Evolutionary conservation across 2,888 invertebrate species (phyloP), one percentile per base, ranked within the genome.

Genomic region (Orthonevra nobilis): DNA sequence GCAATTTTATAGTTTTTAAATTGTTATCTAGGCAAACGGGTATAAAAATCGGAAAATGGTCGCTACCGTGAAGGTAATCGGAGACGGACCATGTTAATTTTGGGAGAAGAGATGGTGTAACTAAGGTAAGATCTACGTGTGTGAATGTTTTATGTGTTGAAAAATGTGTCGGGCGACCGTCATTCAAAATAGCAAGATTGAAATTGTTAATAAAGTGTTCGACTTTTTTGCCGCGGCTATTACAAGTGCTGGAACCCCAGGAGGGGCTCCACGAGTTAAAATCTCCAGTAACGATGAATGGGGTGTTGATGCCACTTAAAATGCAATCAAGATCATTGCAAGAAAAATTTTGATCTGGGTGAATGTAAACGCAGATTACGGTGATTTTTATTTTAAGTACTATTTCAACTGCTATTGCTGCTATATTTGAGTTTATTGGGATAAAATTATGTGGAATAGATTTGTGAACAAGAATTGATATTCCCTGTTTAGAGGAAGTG

Each of bases 401-500:
- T 9, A 69, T 32, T 60, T 52, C 48, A 4, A 79, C 30, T 3
- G 52, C 66, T 19, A 79, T 7, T 6, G 60, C 7, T 6, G 34
- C 40, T 2, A 70, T 48, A 17, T 42, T 68, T 7, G 12, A 28
- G 10, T 20, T 66, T 4, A 30, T 30, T 20, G 14, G 30, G 3
- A 28, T 3, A 15, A 15, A 28, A 15, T 48, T 48, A 14, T 30
- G 30, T 2, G 20, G 10, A 1, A 48, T 50, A 79, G 19, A 23
- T 32, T 70, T 60, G 6, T 64, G 48, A 7, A 77, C 32, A 4
- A 77, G 38, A 12, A 77, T 20, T 5, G 30, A 56, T 32, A 58
- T 56, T 6, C 77, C 81, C 48, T 77, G 70, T 30, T 72, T 77
- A 6, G 70, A 40, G n/a, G 38, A 20, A n/a, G 9, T 38, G 28